Base-by-base conservation (phyloP, 2,113 vertebrate genomes). In the Panthera tigris region DNA sequence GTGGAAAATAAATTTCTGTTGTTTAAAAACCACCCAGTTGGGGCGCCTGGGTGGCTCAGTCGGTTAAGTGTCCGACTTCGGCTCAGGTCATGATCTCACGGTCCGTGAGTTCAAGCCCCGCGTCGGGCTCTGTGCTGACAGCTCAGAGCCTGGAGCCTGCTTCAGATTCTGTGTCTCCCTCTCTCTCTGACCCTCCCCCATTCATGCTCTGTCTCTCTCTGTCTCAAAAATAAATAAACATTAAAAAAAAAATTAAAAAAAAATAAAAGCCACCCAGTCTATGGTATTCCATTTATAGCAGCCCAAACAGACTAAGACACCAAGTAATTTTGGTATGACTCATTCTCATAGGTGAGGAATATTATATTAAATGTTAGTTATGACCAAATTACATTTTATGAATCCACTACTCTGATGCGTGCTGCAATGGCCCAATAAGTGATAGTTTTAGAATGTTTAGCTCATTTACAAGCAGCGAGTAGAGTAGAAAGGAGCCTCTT, bases 281-380 rank as follows among this genome's bases (percentile, higher is more conserved):
- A 21, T 41, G 19, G 29, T 63, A 71, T 41, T 95, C 41, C 78
- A 41, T 81, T 71, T 81, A 55, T 16, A 55, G 15, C n/a, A 87
- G 55, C 33, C 50, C 48, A 33, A 63, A 41, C 13, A 21, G 19
- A 50, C 23, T 63, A 41, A 66, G 25, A n/a, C 36, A 82, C n/a
- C 52, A 52, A 21, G n/a, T 57, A 73, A 89, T 86, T 92, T 76
- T 82, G 79, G 41, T n/a, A 81, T 65, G 84, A 97, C 18, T 78
- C 14, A 76, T 55, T 27, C 27, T 65, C 61, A 57, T 2, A 68
- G 66, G 25, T 39, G 14, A 80, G 55, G 21, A 92, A 31, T 85
- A 29, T 65, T 89, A 19, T 25, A 33, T 88, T 76, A 94, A 74
- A 52, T 57, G 41, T 68, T 94, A 80, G 66, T 80, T 66, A 65